Conservation (phyloP, 1,140 invertebrate genomes). For the Drosophila sechellia region DNA sequence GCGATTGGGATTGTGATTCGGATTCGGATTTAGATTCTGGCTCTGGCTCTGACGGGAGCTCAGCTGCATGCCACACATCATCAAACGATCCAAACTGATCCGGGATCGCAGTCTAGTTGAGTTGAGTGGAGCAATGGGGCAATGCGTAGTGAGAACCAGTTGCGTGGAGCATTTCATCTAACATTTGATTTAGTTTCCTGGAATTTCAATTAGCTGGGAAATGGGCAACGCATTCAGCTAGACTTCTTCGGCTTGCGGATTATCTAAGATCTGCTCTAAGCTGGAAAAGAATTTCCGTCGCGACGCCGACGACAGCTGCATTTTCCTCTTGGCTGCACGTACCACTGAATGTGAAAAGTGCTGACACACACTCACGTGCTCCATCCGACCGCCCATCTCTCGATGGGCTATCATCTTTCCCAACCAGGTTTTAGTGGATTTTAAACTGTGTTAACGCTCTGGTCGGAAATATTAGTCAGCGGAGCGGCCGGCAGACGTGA, state of each 20-base stretch:
- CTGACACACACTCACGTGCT: conserved; percentile 30
- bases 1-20: conserved; percentile 20
- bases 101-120: not conserved
- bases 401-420: not conserved
- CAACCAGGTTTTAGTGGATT: conserved; percentile 31
- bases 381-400: conserved; percentile 10
- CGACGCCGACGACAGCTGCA: conserved; percentile 40
- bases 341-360: conserved; percentile 42
- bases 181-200: conserved; percentile 55
- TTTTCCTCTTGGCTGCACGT: conserved; percentile 41
- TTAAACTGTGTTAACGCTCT: conserved; percentile 49
- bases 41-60: conserved; percentile 2
- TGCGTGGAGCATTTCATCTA: conserved; percentile 37
- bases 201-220: conserved; percentile 59
- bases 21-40: conserved; percentile 19
- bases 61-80: conserved; percentile 31
- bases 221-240: conserved; percentile 39
- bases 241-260: conserved; percentile 38
- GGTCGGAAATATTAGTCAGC: conserved; percentile 47
- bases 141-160: conserved; percentile 46
- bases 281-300: conserved; percentile 38
- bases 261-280: conserved; percentile 58
- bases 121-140: not conserved
- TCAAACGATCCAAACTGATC: conserved; percentile 18
- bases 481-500: conserved; percentile 19